phyloP scores from a whole-genome alignment of 2,888 invertebrate genomes.

The Tenodera sinensis region DNA sequence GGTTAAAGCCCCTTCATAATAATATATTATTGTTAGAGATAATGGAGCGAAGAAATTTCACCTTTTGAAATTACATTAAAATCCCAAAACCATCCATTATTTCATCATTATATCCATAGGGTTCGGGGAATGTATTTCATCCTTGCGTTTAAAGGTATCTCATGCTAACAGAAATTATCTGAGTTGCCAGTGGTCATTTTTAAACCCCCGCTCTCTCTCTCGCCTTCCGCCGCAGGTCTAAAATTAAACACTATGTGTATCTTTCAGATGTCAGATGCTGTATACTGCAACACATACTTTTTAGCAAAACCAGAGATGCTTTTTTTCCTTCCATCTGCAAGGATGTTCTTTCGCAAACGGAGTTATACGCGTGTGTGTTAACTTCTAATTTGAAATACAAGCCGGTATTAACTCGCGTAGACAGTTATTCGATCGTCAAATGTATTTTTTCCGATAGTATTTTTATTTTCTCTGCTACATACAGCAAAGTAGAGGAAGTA shows the following conservation, averaged over 20 bases:
- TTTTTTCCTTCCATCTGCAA: too few species aligned
- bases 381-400: too few species aligned
- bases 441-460: too few species aligned
- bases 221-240: background rate
- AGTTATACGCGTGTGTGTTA: too few species aligned
- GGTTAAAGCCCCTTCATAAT: background rate
- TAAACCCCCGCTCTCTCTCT: background rate
- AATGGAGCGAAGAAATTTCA: background rate
- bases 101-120: background rate
- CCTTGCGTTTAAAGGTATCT: too few species aligned
- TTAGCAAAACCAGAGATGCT: too few species aligned
- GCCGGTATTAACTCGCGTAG: too few species aligned
- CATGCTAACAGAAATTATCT: background rate
- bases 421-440: too few species aligned
- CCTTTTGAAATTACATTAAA: background rate
- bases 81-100: background rate
- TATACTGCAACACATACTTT: background rate
- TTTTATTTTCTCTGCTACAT: too few species aligned
- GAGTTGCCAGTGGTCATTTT: background rate
- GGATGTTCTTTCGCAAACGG: too few species aligned
- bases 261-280: background rate
- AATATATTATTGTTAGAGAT: background rate
- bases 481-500: too few species aligned
- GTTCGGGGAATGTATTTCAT: background rate
- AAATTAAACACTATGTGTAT: background rate